These are phyloP conservation scores for Akabosia matsudoensis DNA, from an alignment of 1,140 invertebrate genomes.

Conservation along the genomic window DNA sequence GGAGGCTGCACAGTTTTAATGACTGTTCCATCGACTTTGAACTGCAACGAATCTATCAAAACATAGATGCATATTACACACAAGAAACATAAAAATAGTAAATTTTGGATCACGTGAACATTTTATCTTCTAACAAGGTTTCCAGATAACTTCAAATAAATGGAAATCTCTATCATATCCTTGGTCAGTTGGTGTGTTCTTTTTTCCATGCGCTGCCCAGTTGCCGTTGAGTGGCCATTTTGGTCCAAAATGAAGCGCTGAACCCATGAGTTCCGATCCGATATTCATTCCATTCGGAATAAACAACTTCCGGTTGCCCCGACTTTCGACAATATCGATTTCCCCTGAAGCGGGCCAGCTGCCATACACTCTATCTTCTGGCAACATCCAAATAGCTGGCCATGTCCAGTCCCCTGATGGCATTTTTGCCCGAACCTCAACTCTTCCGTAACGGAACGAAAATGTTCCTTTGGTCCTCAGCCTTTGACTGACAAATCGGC, in stretches of 20 bases:
- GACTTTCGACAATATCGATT: slow-evolving; percentile 50
- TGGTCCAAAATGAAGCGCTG: slow-evolving; percentile 65
- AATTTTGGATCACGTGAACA: background rate
- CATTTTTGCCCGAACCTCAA: slow-evolving; percentile 33
- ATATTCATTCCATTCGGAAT: slow-evolving; percentile 54
- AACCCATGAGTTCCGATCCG: slow-evolving; percentile 58
- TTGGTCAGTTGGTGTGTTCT: slow-evolving; percentile 52
- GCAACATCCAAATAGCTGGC: slow-evolving; percentile 48
- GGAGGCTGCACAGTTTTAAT: slow-evolving; percentile 1
- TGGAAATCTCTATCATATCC: slow-evolving; percentile 49
- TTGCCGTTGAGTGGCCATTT: slow-evolving; percentile 56
- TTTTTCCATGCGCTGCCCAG: slow-evolving; percentile 50
- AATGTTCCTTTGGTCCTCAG: slow-evolving; percentile 32
- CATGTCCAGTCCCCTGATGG: slow-evolving; percentile 39
- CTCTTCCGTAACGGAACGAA: slow-evolving; percentile 35
- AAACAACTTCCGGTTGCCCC: slow-evolving; percentile 46
- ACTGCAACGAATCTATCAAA: slow-evolving; percentile 12
- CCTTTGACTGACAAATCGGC: slow-evolving; percentile 22
- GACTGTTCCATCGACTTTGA: slow-evolving; percentile 2
- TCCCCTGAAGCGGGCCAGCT: slow-evolving; percentile 50
- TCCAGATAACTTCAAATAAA: slow-evolving; percentile 49
- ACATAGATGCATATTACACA: no score
- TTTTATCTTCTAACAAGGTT: background rate
- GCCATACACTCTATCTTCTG: slow-evolving; percentile 44
- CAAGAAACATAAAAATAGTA: background rate